Percentiles rank a stretch among this genome's conserved stretches.
phyloP scores from a whole-genome alignment of 30 jellyfish, hydroid and myxozoan genomes.

The Chironex yamaguchii region DNA sequence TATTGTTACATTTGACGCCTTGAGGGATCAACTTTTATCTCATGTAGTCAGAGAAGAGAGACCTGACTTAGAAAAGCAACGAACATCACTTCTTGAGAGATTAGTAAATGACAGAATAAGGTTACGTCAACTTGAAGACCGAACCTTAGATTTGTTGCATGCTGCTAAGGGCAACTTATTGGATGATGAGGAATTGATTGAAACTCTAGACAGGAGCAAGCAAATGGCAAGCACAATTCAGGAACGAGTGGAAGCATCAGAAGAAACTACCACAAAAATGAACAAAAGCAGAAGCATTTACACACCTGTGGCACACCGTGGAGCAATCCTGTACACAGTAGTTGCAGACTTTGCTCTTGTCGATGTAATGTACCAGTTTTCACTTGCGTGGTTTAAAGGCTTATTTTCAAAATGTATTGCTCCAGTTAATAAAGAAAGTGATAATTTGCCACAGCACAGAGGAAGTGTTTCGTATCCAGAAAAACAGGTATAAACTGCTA shows the following conservation, averaged over 20 bases:
- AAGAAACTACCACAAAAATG: conserved; percentile 59
- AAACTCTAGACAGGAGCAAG: conserved; percentile 84
- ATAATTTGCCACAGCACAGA: too few relatives aligned
- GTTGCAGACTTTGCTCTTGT: conserved; percentile 72
- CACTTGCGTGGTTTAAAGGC: conserved; percentile 83
- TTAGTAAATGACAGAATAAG: conserved; percentile 68
- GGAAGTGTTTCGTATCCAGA: too few relatives aligned
- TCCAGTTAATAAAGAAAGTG: conserved; percentile 2
- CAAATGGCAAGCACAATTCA: conserved; percentile 65
- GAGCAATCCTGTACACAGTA: conserved; percentile 78
- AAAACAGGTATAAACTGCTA: too few relatives aligned
- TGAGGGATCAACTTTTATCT: conserved; percentile 84
- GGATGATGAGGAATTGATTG: conserved; percentile 83
- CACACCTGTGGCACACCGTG: conserved; percentile 88
- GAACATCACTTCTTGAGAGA: conserved; percentile 55
- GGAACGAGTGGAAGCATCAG: conserved; percentile 61
- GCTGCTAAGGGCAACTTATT: conserved; percentile 80
- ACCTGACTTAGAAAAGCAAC: conserved; percentile 84
- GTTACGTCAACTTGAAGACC: conserved; percentile 81
- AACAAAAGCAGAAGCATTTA: conserved; percentile 65
- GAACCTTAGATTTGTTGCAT: conserved; percentile 71
- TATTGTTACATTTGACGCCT: conserved; percentile 83
- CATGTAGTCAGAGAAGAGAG: conserved; percentile 81
- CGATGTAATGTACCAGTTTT: conserved; percentile 86
- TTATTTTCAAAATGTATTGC: conserved; percentile 67